Conservation (phyloP, 2,888 invertebrate genomes). For the Thymelicus sylvestris region DNA sequence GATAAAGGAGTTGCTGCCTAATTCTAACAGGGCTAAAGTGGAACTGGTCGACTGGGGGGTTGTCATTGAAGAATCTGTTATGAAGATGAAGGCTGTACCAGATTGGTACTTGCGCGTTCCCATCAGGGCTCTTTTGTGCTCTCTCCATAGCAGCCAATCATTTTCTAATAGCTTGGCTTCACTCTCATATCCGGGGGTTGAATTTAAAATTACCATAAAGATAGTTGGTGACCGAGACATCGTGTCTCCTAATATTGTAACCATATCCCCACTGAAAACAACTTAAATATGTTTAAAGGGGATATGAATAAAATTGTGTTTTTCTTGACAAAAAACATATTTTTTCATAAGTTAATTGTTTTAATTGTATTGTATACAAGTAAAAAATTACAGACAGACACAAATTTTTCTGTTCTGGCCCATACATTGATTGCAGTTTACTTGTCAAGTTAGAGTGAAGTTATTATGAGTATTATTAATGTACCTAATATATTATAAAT, state of each 20-base stretch:
- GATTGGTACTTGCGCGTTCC: slow-evolving; percentile 40
- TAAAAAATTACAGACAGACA: too few relatives aligned
- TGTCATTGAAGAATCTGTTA: slow-evolving; percentile 41
- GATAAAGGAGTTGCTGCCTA: slow-evolving; percentile 43
- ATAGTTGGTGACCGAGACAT: background rate
- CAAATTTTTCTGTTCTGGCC: too few relatives aligned
- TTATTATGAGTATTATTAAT: too few relatives aligned
- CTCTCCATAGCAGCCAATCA: slow-evolving; percentile 4
- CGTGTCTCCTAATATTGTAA: background rate
- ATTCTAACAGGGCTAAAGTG: slow-evolving; percentile 42
- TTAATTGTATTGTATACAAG: too few relatives aligned
- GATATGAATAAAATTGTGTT: too few relatives aligned
- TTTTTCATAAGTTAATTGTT: too few relatives aligned
- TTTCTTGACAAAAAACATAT: too few relatives aligned
- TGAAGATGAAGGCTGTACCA: slow-evolving; percentile 45
- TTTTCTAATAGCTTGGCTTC: background rate
- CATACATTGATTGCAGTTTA: too few relatives aligned
- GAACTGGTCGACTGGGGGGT: slow-evolving; percentile 52
- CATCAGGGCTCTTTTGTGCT: slow-evolving; percentile 45
- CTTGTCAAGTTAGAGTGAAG: too few relatives aligned
- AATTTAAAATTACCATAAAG: background rate
- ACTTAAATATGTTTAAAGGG: background rate
- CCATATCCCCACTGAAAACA: background rate
- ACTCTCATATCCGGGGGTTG: background rate
- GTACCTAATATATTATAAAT: too few relatives aligned